Evolutionary conservation across 2,888 invertebrate species (phyloP), one percentile per base, ranked within the genome.

Genomic region (Zygogramma bicolorata): DNA sequence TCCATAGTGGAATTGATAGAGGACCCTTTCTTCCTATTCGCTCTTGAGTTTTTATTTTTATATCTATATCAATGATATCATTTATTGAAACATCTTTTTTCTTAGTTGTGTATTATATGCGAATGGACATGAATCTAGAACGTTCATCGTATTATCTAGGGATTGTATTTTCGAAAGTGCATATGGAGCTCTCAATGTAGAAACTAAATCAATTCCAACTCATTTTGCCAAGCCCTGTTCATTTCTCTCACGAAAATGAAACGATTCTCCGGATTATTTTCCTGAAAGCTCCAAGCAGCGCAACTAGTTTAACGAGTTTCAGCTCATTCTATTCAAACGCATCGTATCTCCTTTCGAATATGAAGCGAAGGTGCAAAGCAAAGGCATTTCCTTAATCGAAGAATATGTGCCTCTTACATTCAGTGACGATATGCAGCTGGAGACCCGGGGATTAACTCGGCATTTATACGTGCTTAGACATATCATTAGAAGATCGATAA

Each of bases 401-500:
- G 22, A 40, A 46, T 46, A 20, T 40, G 15, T n/a, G 27, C 46
- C 29, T 31, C 15, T 18, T 63, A 18, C 31, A 38, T 65, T 61
- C 67, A 53, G 73, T 66, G 70, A 74, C 73, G 70, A 57, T 70
- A 74, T 76, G 76, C 80, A 80, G 77, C 81, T 81, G 81, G 75
- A 29, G 76, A 71, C 71, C 69, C 57, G 59, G 59, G 77, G 80
- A 81, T 81, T 81, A 81, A 79, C 73, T 71, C 59, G 76, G 71
- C 75, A 74, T 75, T 68, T 78, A 79, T 79, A 80, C 81, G 81
- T 81, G 81, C 80, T 78, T 75, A 76, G 76, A 78, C 80, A 80
- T 81, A 79, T 78, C 76, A 77, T 78, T 77, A 57, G 62, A 73
- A 80, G 80, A 81, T 81, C 81, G 80, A 81, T 81, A 76, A 60